A percentile compares a stretch with the other conserved stretches of the same genome.
These are phyloP conservation scores for Nycteola revayana DNA, from an alignment of 2,888 invertebrate species.

Conservation along the genomic window DNA sequence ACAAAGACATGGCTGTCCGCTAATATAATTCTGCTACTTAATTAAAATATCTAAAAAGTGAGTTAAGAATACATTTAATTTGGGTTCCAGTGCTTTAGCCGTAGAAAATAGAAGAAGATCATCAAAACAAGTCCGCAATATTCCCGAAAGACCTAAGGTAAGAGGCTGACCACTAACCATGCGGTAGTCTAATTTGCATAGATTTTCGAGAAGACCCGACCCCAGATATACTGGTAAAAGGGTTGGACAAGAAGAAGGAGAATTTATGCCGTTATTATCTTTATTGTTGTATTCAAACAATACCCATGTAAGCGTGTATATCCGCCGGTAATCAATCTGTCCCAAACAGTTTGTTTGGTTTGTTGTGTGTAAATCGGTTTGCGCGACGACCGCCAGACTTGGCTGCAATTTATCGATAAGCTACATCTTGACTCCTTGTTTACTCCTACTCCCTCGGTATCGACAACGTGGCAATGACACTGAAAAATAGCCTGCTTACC, in stretches of 20 bases:
- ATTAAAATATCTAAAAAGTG: constrained; percentile 50
- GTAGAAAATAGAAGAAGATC: constrained; percentile 7
- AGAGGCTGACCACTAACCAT: not conserved
- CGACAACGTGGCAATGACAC: constrained; percentile 39
- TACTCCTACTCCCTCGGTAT: constrained; percentile 31
- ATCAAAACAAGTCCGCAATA: not conserved
- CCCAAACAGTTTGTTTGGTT: constrained; percentile 32
- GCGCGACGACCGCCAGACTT: constrained; percentile 23
- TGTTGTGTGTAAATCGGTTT: constrained; percentile 31
- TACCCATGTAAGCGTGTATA: constrained; percentile 24
- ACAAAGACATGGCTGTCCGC: constrained; percentile 21
- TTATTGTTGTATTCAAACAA: constrained; percentile 26
- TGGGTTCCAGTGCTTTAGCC: constrained; percentile 30
- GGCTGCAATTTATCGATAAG: constrained; percentile 41
- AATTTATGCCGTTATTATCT: too few relatives aligned
- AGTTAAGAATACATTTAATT: constrained; percentile 37
- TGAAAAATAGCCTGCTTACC: constrained; percentile 44
- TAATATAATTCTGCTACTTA: constrained; percentile 38
- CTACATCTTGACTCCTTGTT: constrained; percentile 36
- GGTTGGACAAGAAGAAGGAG: too few relatives aligned
- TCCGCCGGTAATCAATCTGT: constrained; percentile 26
- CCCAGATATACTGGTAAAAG: too few relatives aligned
- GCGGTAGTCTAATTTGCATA: too few relatives aligned
- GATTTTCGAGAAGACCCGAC: too few relatives aligned
- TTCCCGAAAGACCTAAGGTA: not conserved